Evolutionary conservation across 2,888 invertebrate genomes (phyloP).

Genomic region (Leptogaster cylindrica): DNA sequence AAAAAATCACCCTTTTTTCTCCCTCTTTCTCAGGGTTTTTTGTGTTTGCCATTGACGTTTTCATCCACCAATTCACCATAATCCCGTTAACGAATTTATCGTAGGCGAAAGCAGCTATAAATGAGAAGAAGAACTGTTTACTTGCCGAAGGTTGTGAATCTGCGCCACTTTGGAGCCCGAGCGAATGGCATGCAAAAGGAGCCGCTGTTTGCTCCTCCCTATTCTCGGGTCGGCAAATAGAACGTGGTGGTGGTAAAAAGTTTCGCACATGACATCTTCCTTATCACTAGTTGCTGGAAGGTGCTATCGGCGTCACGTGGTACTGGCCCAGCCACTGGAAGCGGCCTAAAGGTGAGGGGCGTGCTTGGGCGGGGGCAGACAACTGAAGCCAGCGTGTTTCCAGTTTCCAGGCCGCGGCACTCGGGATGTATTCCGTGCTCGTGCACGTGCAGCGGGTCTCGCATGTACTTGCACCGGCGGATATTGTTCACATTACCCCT

Average conservation of each 20-base stretch:
- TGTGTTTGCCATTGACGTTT: background rate
- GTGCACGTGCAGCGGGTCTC: slow-evolving; percentile 13
- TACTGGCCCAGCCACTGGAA: no score
- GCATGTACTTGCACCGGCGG: background rate
- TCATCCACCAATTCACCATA: background rate
- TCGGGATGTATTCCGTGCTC: background rate
- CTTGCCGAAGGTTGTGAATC: slow-evolving; percentile 7
- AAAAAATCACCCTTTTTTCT: background rate
- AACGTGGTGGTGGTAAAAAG: slow-evolving; percentile 8
- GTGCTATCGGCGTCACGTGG: background rate
- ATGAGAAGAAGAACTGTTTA: background rate
- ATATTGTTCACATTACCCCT: background rate
- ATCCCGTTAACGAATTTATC: background rate
- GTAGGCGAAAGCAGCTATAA: background rate
- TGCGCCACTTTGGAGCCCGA: background rate
- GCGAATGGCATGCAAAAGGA: slow-evolving; percentile 27
- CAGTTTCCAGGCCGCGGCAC: background rate
- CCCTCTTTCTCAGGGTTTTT: background rate
- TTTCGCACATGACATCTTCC: slow-evolving; percentile 22
- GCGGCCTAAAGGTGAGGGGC: background rate
- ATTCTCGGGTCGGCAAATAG: background rate
- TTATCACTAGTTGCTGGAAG: slow-evolving; percentile 34
- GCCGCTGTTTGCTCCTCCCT: slow-evolving; percentile 30
- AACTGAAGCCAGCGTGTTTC: slow-evolving; percentile 1
- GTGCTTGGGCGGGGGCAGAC: slow-evolving; percentile 1